phyloP scores from a whole-genome alignment of 2,797 vertebrate genomes.

The Coregonus suidteri region DNA sequence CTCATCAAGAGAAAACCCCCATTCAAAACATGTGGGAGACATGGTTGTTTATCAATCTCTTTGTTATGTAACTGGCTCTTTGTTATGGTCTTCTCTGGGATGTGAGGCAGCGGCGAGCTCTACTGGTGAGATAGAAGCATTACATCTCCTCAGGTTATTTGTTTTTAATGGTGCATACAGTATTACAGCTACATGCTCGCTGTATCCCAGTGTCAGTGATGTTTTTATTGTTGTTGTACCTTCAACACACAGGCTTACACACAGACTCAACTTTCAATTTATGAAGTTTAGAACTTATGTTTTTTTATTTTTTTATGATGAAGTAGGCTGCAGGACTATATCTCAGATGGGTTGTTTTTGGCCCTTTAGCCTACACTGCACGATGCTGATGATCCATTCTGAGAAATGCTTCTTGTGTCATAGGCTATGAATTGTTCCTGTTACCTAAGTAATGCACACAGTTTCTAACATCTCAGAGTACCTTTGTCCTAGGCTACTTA shows the following conservation, averaged over 20 bases:
- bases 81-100: slow-evolving; percentile 14
- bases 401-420: neutral
- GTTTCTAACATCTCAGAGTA: neutral
- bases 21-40: neutral
- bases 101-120: slow-evolving; percentile 45
- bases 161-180: neutral
- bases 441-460: neutral
- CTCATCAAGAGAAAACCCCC: neutral
- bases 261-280: neutral
- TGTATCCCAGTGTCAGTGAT: neutral
- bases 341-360: neutral
- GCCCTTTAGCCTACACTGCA: neutral
- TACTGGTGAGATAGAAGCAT: slow-evolving; percentile 43
- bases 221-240: neutral
- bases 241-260: neutral
- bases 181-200: neutral
- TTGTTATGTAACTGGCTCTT: slow-evolving; percentile 60
- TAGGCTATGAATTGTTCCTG: neutral
- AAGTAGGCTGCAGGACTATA: neutral
- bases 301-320: neutral
- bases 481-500: neutral
- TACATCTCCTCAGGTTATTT: slow-evolving; percentile 18
- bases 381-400: neutral
- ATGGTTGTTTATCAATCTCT: slow-evolving; percentile 47
- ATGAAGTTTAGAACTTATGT: neutral